Evolutionary conservation across 2,113 vertebrate genomes (phyloP).

Genomic region (Corvus cornix): DNA sequence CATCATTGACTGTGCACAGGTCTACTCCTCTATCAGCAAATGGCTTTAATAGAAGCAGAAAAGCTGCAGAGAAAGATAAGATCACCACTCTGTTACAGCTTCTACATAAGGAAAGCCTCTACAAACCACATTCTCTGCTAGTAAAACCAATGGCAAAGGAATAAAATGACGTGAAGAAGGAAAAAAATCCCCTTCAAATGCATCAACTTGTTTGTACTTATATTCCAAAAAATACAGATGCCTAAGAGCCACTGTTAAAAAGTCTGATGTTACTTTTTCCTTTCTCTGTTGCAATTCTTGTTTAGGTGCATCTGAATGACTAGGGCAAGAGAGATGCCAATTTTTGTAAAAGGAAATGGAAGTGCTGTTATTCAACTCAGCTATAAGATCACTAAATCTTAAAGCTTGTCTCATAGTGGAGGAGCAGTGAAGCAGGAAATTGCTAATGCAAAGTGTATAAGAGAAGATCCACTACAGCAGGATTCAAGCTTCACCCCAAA

Average conservation of each 20-base stretch:
- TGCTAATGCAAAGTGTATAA: constrained; percentile 64
- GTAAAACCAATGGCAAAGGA: neutral
- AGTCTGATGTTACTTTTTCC: neutral
- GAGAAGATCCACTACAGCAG: constrained; percentile 49
- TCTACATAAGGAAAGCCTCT: neutral
- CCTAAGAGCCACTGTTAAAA: neutral
- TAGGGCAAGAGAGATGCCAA: constrained; percentile 42
- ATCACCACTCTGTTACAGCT: neutral
- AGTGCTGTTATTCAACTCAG: constrained; percentile 59
- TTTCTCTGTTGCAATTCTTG: neutral
- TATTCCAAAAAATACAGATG: neutral
- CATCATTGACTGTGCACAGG: neutral
- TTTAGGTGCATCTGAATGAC: constrained; percentile 1
- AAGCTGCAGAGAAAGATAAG: neutral
- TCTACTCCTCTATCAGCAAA: neutral
- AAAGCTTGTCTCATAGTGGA: constrained; percentile 66
- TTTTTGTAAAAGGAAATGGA: constrained; percentile 68
- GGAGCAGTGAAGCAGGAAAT: constrained; percentile 75
- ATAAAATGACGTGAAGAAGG: neutral
- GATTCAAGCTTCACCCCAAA: constrained; percentile 18
- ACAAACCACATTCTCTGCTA: neutral
- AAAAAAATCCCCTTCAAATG: neutral
- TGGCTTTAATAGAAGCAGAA: neutral
- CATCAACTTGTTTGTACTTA: neutral
- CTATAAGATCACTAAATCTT: constrained; percentile 59